Evolutionary conservation across 2,888 invertebrate genomes (phyloP), one percentile per base, ranked within the genome.

Genomic region (Sarcophaga variegata): DNA sequence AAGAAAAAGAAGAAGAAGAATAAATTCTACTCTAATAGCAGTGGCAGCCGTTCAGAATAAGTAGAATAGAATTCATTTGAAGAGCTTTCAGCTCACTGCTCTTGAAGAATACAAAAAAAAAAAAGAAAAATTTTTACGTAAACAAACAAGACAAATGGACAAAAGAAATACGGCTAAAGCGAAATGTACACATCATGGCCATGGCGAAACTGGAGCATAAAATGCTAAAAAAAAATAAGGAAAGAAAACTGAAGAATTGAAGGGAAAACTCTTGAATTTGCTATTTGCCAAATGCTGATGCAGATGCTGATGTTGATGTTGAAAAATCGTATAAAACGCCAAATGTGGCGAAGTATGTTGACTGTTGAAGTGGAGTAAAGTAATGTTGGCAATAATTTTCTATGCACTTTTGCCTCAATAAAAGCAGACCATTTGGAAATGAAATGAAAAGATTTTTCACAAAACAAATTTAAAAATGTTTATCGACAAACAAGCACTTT

Each of bases 21-120:
- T 59, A 84, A 80, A 80, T 59, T 37, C 45, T 67, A 11, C 14
- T 14, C 49, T 14, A 54, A 54, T 54, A 54, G 54, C 17, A 14
- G 17, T 54, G 17, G 54, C 54, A 54, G 54, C 54, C 54, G 54
- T 5, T 54, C 17, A 54, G 14, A 72, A 77, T 77, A 81, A 74
- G 86, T 84, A 81, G 81, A 89, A 88, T 80, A 76, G 83, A 88
- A 89, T 88, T 82, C 82, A 85, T 88, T 89, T 88, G 78, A 88
- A 88, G 88, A 87, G 87, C 88, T 89, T 89, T 89, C 87, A 88
- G 88, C 88, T 82, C 77, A 76, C 79, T 81, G 78, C 49, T 67
- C 60, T 78, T 54, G 74, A 75, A 67, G 54, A 62, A 62, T 6
- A 20, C 12, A 59, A 10, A 37, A 59, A 59, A 8, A 37, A 59